Conservation (phyloP, 2,888 invertebrate genomes). For the Cosmia pyralina region DNA sequence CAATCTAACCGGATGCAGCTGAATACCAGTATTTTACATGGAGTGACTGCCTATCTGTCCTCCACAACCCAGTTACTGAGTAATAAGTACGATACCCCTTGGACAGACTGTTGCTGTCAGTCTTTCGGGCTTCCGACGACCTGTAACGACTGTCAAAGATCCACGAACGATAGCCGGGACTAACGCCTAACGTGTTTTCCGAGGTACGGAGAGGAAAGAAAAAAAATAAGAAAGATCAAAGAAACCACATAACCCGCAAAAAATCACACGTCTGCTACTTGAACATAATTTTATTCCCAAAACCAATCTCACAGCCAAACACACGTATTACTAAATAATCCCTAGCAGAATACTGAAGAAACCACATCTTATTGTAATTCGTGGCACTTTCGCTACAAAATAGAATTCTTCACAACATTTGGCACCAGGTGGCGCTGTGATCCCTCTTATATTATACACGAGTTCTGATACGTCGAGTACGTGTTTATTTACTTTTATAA, state of each 20-base stretch:
- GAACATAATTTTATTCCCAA: constrained; percentile 18
- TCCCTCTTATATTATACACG: constrained; percentile 59
- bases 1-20: too few species aligned
- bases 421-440: constrained; percentile 58
- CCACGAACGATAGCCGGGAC: too few species aligned
- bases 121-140: too few species aligned
- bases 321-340: constrained; percentile 39
- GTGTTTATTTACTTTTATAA: constrained; percentile 60
- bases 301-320: constrained; percentile 35
- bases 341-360: constrained; percentile 30
- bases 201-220: too few species aligned
- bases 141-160: too few species aligned
- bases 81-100: too few species aligned
- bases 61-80: too few species aligned
- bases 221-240: too few species aligned
- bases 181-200: too few species aligned
- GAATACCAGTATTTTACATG: too few species aligned
- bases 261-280: constrained; percentile 1
- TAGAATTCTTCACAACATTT: constrained; percentile 29
- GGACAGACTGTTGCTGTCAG: too few species aligned
- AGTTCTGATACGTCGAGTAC: constrained; percentile 42
- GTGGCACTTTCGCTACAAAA: constrained; percentile 34
- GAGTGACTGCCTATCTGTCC: too few species aligned
- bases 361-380: constrained; percentile 60
- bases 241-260: neutral